Evolutionary conservation across 2,113 vertebrate species (phyloP).

Genomic region (Tachysurus vachellii): DNA sequence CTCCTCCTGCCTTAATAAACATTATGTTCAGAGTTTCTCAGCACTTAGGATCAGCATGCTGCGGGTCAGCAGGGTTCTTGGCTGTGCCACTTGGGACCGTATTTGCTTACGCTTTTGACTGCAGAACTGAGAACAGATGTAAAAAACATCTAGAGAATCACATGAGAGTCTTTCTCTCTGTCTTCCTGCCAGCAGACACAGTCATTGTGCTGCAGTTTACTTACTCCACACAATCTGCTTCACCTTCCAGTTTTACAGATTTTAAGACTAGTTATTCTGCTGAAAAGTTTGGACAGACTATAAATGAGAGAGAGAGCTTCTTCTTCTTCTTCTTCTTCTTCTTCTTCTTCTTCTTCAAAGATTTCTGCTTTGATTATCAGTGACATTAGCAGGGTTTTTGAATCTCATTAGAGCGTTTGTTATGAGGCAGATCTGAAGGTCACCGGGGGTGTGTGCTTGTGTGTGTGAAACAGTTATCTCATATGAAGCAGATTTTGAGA

Average conservation of each 20-base stretch:
- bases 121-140: slow-evolving; percentile 13
- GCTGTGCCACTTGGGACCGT: not conserved
- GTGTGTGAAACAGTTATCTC: not conserved
- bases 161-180: not conserved
- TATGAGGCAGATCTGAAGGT: slow-evolving; percentile 40
- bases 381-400: slow-evolving; percentile 23
- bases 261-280: not conserved
- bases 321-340: not conserved
- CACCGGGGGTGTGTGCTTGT: not conserved
- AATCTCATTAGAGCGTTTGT: slow-evolving; percentile 37
- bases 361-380: slow-evolving; percentile 35
- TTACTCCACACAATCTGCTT: not conserved
- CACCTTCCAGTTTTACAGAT: not conserved
- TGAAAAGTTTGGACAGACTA: not conserved
- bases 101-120: not conserved
- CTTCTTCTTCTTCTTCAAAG: not conserved
- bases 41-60: not conserved
- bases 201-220: not conserved
- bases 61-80: not conserved
- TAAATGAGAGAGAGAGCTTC: not conserved
- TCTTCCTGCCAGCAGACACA: not conserved
- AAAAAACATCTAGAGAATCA: not conserved
- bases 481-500: not conserved
- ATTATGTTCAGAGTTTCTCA: not conserved
- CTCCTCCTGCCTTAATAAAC: no score